These are phyloP conservation scores for Staurois parvus DNA, from an alignment of 2,797 vertebrate species.

Conservation along the genomic window DNA sequence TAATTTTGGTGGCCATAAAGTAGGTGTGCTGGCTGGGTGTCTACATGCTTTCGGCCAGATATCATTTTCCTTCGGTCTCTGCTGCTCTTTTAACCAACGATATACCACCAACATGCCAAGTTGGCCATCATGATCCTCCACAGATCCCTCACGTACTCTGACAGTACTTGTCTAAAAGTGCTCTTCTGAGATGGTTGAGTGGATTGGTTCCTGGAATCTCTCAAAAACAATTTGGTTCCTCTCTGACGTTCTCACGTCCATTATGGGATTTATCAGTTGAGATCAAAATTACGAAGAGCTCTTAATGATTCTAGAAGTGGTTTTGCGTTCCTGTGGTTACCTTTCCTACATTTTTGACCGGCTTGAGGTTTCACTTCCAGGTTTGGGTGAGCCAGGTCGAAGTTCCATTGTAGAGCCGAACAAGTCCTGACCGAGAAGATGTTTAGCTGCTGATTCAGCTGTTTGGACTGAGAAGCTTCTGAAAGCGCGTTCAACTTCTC, in stretches of 20 bases:
- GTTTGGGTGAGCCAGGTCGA: slow-evolving; percentile 49
- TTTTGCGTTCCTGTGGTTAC: slow-evolving; percentile 58
- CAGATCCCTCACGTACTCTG: background rate
- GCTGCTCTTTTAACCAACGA: background rate
- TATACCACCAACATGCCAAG: slow-evolving; percentile 4
- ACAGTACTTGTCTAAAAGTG: slow-evolving; percentile 22
- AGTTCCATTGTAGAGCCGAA: slow-evolving; percentile 27
- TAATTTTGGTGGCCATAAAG: no score
- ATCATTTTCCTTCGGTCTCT: no score
- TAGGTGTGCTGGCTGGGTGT: no score
- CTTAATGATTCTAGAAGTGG: slow-evolving; percentile 52
- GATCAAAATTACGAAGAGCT: slow-evolving; percentile 55
- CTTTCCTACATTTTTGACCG: slow-evolving; percentile 43
- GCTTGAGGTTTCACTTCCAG: slow-evolving; percentile 46
- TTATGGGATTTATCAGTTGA: slow-evolving; percentile 56
- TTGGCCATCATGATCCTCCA: slow-evolving; percentile 10
- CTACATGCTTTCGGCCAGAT: no score
- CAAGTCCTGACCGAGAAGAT: slow-evolving; percentile 41
- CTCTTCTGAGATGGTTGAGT: slow-evolving; percentile 7
- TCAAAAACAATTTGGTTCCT: slow-evolving; percentile 27
- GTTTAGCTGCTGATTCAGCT: slow-evolving; percentile 52
- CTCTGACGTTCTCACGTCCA: slow-evolving; percentile 43
- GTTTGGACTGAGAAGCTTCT: slow-evolving; percentile 29
- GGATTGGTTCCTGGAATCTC: background rate
- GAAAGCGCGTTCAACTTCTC: slow-evolving; percentile 13